Evolutionary conservation across 2,888 invertebrate genomes (phyloP), one percentile per base, ranked within the genome.

Genomic region (Euproctis similis): DNA sequence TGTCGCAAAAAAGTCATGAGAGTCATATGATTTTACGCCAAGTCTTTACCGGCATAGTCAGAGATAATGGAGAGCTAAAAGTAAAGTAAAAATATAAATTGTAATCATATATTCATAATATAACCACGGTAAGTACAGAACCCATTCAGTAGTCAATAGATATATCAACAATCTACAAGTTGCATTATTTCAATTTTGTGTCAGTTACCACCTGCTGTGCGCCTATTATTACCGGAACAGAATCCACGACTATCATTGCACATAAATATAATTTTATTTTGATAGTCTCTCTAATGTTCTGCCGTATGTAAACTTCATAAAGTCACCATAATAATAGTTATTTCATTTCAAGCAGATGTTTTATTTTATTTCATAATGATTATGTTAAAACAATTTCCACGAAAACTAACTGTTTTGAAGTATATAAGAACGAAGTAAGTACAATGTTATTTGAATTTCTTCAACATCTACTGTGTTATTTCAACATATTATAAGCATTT

Each of bases 251-350:
- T 63, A 71, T 69, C 65, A 59, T 58, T 60, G 67, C 64, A 59
- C 68, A 75, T 72, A 72, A 72, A 75, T 70, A 74, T 70, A 58
- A 62, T 63, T 66, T 56, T 68, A 61, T 68, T 71, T 68, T 66
- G 63, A 68, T 71, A 67, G 50, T 61, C 60, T 56, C 51, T 58
- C 57, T 59, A 58, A 62, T 61, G 55, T 57, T 57, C 53, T 51
- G 55, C 57, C 51, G 56, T 51, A 53, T 47, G 44, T 50, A 36
- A 27, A 39, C 26, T 34, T 53, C 44, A 36, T 46, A 36, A 24
- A 37, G 32, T 34, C 41, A 31, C 31, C 29, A 30, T 38, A 27
- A 42, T 49, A n/a, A 28, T 34, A 31, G 18, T 21, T 31, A 33
- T 26, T 9, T 21, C 23, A 31, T 28, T 36, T 30, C 31, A 39